Conservation (phyloP, 2,113 vertebrate genomes). For the Protomyctophum bolini region DNA sequence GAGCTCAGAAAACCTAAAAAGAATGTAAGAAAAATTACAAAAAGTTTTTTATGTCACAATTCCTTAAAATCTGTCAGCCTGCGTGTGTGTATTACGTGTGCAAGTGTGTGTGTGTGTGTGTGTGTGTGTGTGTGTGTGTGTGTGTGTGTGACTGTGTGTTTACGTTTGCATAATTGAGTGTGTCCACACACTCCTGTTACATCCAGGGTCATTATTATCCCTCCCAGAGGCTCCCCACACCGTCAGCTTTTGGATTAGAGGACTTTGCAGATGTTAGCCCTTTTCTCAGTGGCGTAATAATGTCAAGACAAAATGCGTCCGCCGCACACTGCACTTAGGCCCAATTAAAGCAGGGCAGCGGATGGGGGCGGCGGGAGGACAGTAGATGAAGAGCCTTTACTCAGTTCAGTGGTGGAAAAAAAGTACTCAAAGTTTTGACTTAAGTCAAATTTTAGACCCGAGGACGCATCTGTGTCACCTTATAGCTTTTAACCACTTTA, state of each 20-base stretch:
- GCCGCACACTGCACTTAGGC: slow-evolving; percentile 30
- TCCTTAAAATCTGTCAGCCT: background rate
- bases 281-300: slow-evolving; percentile 50
- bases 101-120: slow-evolving; percentile 20
- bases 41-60: too few relatives aligned
- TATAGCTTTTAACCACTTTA: too few relatives aligned
- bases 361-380: background rate
- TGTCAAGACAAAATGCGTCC: slow-evolving; percentile 40
- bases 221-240: slow-evolving; percentile 17
- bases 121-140: slow-evolving; percentile 14
- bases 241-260: slow-evolving; percentile 43
- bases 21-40: too few relatives aligned
- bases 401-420: too few relatives aligned
- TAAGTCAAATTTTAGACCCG: too few relatives aligned
- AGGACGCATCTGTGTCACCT: too few relatives aligned
- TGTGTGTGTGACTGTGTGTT: slow-evolving; percentile 28
- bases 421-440: too few relatives aligned
- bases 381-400: background rate
- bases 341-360: slow-evolving; percentile 40
- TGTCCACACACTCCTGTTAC: slow-evolving; percentile 35
- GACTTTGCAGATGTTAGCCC: slow-evolving; percentile 39
- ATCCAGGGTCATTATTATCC: slow-evolving; percentile 40
- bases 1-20: too few relatives aligned
- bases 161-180: slow-evolving; percentile 51
- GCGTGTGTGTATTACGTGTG: background rate